Evolutionary conservation across 2,888 invertebrate species (phyloP), one percentile per base, ranked within the genome.

Genomic region (Phrixothrix hirtus): DNA sequence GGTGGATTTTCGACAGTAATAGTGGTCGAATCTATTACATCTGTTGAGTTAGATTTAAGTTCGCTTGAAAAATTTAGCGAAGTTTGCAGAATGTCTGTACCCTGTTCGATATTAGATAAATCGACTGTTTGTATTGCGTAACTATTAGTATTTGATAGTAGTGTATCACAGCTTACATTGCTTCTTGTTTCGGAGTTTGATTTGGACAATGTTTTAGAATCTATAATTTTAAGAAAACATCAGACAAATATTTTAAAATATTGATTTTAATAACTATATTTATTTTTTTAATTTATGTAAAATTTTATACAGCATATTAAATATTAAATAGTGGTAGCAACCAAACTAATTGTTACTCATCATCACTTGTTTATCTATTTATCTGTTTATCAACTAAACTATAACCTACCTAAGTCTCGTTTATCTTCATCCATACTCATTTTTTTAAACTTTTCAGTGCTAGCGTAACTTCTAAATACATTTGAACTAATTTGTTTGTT

Each of bases 21-120:
- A 3, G 15, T 12, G 1, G 45, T 14, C 1, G 16, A 5, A 15
- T 49, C 36, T 15, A 32, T n/a, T n/a, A n/a, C 11, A 7, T 49
- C 43, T 29, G 29, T 32, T 12, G 15, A 11, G 10, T 48, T 34
- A 27, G 29, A n/a, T n/a, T 14, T 7, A 15, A 25, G 25, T 4
- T 26, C 15, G 1, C 16, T 14, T 9, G 34, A 4, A 5, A 46
- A 35, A 62, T 50, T 50, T 42, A 55, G 14, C 46, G 3, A 38
- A 4, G 69, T 64, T 50, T 70, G 68, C 26, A 74, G 51, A 21
- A 71, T 64, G 63, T 75, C 75, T 14, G 72, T 70, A 15, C 75
- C 75, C 67, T 70, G 68, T 61, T 75, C 75, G 15, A 75, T 52
- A 6, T n/a, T n/a, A n/a, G n/a, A n/a, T n/a, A n/a, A n/a, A n/a